Conservation (phyloP, 2,888 invertebrate genomes). For the Apodemia duryi region DNA sequence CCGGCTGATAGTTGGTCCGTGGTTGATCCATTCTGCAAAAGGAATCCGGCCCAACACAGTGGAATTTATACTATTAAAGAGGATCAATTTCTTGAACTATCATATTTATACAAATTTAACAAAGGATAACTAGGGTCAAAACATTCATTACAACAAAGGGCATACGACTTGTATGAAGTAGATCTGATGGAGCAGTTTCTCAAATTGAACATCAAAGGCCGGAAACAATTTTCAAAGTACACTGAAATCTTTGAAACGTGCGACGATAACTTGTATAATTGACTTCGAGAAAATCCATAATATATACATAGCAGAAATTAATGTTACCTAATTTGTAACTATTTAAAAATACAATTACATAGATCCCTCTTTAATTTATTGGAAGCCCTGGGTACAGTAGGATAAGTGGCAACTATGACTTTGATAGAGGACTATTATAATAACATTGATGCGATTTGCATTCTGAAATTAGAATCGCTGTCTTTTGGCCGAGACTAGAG, state of each 20-base stretch:
- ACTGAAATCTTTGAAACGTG: not conserved
- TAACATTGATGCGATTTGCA: no score
- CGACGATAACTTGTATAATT: not conserved
- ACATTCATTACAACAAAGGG: constrained; percentile 11
- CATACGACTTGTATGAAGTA: not conserved
- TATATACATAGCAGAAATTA: not conserved
- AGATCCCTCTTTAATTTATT: no score
- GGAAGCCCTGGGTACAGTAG: no score
- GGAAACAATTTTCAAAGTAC: constrained; percentile 1
- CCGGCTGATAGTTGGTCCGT: no score
- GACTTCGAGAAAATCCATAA: not conserved
- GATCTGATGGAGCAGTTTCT: not conserved
- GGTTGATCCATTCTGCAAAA: no score
- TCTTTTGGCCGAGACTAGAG: no score
- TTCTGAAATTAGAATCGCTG: no score
- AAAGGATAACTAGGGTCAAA: not conserved
- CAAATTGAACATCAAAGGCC: not conserved
- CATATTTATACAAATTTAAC: constrained; percentile 5
- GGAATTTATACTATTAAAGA: not conserved
- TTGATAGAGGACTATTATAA: no score
- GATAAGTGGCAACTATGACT: no score
- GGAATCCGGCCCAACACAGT: not conserved
- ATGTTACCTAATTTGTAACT: not conserved
- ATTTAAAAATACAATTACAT: not conserved
- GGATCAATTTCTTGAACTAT: not conserved